Evolutionary conservation across 2,888 invertebrate species (phyloP), one percentile per base, ranked within the genome.

Genomic region (Chironomus riparius): DNA sequence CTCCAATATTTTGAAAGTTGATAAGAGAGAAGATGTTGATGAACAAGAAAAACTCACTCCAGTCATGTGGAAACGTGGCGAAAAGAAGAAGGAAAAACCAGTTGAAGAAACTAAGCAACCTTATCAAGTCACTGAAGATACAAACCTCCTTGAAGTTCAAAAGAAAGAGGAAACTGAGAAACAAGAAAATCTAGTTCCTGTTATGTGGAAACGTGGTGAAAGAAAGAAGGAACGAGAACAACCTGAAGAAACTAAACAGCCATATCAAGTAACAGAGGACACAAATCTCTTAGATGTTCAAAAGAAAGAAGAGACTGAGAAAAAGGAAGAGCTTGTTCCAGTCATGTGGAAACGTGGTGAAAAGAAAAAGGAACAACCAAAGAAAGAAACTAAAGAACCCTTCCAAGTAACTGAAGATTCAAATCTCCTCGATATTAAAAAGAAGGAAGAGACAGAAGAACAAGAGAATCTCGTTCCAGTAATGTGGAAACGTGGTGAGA

Each of bases 281-380:
- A 77, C 77, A 2, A 76, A 78, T 68, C 77, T 79, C 68, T 76
- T 24, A 24, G 81, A 80, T 78, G 70, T 80, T 78, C 70, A 70
- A 22, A 65, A 72, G 18, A 13, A 61, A 38, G 70, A 77, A 77
- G 70, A 70, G 61, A 73, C 68, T 76, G 48, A 78, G 12, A 61
- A 68, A 22, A 28, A 38, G 22, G 72, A 61, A 12, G 24, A 56
- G 6, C 56, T 18, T 15, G 15, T 18, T 18, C 56, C 56, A 15
- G 56, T 85, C 1, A 81, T 82, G 80, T 85, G 80, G 84, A 83
- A 80, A 76, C 82, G 79, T 75, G 83, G 80, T 61, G 47, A 70
- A 22, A 15, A 15, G 7, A 83, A 80, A 78, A 82, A 81, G 3
- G 56, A 56, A 56, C n/a, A 56, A 15, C 56, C 76, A 72, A n/a